These are phyloP conservation scores for Pardalotus punctatus DNA, from an alignment of 2,113 vertebrate genomes.

Conservation along the genomic window DNA sequence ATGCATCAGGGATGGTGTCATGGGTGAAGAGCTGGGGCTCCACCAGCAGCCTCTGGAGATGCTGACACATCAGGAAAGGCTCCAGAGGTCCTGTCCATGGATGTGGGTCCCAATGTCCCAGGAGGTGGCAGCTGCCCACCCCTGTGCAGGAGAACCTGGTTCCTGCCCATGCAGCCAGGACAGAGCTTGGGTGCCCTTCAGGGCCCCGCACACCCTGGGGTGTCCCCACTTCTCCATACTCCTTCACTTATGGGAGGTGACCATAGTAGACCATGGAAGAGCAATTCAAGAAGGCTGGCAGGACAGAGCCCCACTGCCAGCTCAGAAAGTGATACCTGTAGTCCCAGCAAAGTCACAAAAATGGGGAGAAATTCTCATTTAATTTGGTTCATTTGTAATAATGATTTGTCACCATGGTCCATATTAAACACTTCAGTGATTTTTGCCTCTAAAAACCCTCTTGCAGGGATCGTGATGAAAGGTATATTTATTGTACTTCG, in stretches of 20 bases:
- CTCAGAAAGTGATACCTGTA: background rate
- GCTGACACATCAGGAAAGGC: background rate
- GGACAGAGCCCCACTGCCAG: background rate
- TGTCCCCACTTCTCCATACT: accelerated
- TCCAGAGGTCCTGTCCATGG: background rate
- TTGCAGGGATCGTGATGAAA: conserved; percentile 83
- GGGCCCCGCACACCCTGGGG: background rate
- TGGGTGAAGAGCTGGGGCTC: background rate
- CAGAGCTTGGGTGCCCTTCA: accelerated
- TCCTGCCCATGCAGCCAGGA: background rate
- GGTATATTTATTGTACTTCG: conserved; percentile 89
- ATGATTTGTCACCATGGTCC: conserved; percentile 33
- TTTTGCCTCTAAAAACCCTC: conserved; percentile 73
- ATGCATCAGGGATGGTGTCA: accelerated
- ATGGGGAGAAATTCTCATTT: conserved; percentile 26
- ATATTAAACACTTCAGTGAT: conserved; percentile 62
- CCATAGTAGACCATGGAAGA: accelerated
- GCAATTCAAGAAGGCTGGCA: background rate
- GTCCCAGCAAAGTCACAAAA: background rate
- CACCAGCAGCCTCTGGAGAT: background rate
- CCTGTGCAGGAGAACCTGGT: accelerated
- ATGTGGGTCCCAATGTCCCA: accelerated
- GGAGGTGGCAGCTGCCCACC: background rate
- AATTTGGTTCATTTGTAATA: conserved; percentile 44
- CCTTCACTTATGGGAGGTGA: background rate